A percentile compares a stretch with the other conserved stretches of the same genome.
Evolutionary conservation across 2,888 invertebrate species (phyloP).

Genomic region (Tethea ocularis): DNA sequence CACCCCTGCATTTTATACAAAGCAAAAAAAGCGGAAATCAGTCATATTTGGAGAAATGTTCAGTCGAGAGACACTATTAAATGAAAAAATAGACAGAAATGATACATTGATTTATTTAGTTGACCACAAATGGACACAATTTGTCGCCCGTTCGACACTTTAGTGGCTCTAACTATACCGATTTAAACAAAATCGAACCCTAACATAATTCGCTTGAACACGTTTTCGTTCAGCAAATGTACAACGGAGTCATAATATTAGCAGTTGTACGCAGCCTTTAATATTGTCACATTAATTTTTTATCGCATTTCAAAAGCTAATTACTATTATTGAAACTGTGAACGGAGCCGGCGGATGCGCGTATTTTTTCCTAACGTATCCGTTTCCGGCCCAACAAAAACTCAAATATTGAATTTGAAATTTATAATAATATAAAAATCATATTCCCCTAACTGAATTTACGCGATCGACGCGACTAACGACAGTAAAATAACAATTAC

Average conservation of each 20-base stretch:
- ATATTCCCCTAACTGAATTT: conserved; percentile 80
- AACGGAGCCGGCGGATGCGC: conserved; percentile 73
- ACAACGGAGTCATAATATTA: conserved; percentile 23
- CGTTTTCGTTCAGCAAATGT: neutral
- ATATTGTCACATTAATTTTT: conserved; percentile 52
- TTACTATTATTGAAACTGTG: conserved; percentile 73
- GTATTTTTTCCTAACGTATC: conserved; percentile 77
- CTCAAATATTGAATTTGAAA: conserved; percentile 69
- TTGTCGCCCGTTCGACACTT: conserved; percentile 46
- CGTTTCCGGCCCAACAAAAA: conserved; percentile 69
- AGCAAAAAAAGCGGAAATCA: conserved; percentile 46
- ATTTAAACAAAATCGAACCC: conserved; percentile 9
- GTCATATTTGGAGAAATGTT: conserved; percentile 63
- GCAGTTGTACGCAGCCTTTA: conserved; percentile 43
- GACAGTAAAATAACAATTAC: conserved; percentile 80
- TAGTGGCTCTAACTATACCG: neutral
- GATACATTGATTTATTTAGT: conserved; percentile 57
- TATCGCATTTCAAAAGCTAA: conserved; percentile 56
- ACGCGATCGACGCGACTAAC: conserved; percentile 77
- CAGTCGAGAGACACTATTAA: conserved; percentile 30
- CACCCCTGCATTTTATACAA: conserved; percentile 29
- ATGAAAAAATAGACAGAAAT: conserved; percentile 26
- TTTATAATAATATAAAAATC: conserved; percentile 47
- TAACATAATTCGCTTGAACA: neutral
- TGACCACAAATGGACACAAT: conserved; percentile 58